Evolutionary conservation across 2,113 vertebrate species (phyloP).

Genomic region (Nycticebus coucang): DNA sequence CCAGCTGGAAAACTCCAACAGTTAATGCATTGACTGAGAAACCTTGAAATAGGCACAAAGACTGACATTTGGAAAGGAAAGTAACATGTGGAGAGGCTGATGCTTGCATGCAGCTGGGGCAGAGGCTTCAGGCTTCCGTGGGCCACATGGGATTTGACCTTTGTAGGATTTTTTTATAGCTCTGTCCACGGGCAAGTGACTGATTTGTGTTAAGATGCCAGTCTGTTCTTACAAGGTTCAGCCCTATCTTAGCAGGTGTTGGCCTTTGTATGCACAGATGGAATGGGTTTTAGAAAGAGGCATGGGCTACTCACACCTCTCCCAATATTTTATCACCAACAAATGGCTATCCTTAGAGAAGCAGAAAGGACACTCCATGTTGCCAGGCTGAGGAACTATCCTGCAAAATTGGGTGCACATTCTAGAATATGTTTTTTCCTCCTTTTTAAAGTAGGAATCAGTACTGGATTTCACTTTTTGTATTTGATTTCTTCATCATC

Average conservation of each 20-base stretch:
- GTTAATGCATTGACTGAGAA: not conserved
- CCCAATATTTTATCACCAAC: not conserved
- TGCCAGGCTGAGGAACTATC: not conserved
- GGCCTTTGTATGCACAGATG: not conserved
- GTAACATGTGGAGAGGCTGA: not conserved
- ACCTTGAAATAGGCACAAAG: not conserved
- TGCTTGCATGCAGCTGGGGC: fast-evolving
- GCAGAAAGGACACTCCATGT: fast-evolving
- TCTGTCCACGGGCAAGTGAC: not conserved
- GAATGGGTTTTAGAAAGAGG: not conserved
- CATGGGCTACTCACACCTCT: not conserved
- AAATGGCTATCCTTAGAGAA: not conserved
- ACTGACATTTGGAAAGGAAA: not conserved
- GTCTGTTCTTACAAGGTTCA: not conserved
- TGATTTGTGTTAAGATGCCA: not conserved
- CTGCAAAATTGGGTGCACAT: not conserved
- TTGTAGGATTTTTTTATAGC: not conserved
- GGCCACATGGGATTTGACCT: not conserved
- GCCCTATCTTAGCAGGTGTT: not conserved
- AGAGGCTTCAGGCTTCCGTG: not conserved
- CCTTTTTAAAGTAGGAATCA: not conserved
- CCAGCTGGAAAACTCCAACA: not conserved
- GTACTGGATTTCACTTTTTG: not conserved
- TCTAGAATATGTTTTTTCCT: not conserved
- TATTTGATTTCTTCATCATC: slow-evolving; percentile 24